phyloP scores from a whole-genome alignment of 1,140 invertebrate genomes.

The Metopolophium dirhodum region DNA sequence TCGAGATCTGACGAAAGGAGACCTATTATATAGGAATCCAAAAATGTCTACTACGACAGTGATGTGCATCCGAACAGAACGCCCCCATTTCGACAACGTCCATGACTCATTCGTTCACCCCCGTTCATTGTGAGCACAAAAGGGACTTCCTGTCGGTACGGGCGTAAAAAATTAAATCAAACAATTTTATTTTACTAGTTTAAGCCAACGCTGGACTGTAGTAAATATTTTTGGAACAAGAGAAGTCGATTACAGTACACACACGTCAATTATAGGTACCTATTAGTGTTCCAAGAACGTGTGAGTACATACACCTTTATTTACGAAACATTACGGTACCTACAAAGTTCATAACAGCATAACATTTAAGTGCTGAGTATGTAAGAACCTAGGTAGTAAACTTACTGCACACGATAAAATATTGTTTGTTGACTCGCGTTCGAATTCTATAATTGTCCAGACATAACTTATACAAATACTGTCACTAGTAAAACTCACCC shows the following conservation, averaged over 20 bases:
- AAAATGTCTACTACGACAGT: neutral
- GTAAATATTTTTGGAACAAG: neutral
- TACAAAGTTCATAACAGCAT: neutral
- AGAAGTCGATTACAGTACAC: neutral
- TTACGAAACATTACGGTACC: neutral
- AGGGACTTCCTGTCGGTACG: neutral
- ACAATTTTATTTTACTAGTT: neutral
- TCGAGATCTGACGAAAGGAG: neutral
- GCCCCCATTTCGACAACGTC: constrained; percentile 41
- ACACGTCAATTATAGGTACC: no score
- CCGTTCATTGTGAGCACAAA: neutral
- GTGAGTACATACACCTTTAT: neutral
- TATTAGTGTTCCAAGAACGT: neutral
- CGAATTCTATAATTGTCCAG: neutral
- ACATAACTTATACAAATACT: neutral
- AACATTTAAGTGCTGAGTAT: neutral
- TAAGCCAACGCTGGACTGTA: neutral
- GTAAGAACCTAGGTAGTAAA: neutral
- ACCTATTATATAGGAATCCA: constrained; percentile 22
- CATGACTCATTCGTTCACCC: constrained; percentile 49
- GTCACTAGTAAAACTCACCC: neutral
- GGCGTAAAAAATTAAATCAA: neutral
- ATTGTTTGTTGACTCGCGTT: neutral
- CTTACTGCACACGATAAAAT: neutral
- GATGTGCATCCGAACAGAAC: constrained; percentile 53